Base-by-base conservation (phyloP, 1,140 invertebrate genomes). In the Lasioglossum baleicum region DNA sequence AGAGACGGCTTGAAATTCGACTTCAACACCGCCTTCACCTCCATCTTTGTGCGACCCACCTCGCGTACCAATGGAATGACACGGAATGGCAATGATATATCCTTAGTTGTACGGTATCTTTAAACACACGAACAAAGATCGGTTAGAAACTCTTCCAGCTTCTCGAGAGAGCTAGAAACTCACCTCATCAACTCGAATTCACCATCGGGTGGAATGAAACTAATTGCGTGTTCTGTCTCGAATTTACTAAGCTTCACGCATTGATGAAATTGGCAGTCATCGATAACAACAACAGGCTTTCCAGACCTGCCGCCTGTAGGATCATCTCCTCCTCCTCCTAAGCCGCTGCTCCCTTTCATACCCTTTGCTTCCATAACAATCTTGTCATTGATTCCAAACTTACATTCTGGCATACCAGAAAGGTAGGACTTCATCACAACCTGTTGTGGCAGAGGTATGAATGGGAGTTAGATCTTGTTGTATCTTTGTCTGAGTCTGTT, bases 381-480 rank as follows among this genome's bases (percentile, higher is more conserved):
- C 93, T 99, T 99, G 90, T 99, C 99, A 90, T 99, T 99, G 88
- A 99, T 99, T 20, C 99, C 99, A 94, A 99, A 99, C 94, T 99
- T 99, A 94, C 99, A 99, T 92, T 99, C 99, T 0, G 99, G 99
- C 99, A 99, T 99, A 42, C 99, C 99, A 58, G 98, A 99, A 42
- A 99, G 93, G 91, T 99, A 99, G 0, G 98, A 99, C 93, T 99
- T 99, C 99, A 99, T 99, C 0, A 99, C 97, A 58, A 99, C 98
- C 92, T 93, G 26, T 61, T 42, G 13, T 26, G 61, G 66, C 13
- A 65, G 26, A 70, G 42, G n/a, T 42, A 64, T 31, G 11, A 64
- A 15, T 67, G 22, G 5, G 11, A 31, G 17, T 58, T 73, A 42
- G 31, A 8, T 26, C 7, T n/a, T 0, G 3, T 2, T 22, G n/a